A percentile compares a stretch with the other conserved stretches of the same genome.
These are phyloP conservation scores for Orthonyx spaldingii DNA, from an alignment of 2,113 vertebrate genomes.

Conservation along the genomic window DNA sequence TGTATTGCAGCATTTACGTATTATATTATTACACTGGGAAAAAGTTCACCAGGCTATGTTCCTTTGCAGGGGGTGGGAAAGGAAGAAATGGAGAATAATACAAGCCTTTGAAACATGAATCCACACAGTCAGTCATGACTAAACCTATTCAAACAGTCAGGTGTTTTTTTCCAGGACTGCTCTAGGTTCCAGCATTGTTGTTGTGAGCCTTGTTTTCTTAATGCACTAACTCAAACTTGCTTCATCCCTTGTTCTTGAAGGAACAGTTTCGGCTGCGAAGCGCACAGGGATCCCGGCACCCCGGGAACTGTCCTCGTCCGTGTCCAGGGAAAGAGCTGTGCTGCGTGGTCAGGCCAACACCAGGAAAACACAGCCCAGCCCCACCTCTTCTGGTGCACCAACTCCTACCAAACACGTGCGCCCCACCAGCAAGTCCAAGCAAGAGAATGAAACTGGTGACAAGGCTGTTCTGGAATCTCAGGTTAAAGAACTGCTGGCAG, in stretches of 20 bases:
- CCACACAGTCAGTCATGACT: not conserved
- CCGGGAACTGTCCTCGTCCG: slow-evolving; percentile 77
- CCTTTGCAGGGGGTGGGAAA: not conserved
- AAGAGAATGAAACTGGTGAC: slow-evolving; percentile 79
- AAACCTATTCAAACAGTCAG: slow-evolving; percentile 27
- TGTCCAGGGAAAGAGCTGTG: slow-evolving; percentile 80
- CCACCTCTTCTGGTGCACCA: slow-evolving; percentile 83
- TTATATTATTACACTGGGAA: not conserved
- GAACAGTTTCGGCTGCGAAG: slow-evolving; percentile 73
- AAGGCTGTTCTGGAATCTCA: slow-evolving; percentile 84
- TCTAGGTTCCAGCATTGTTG: not conserved
- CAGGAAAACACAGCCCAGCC: slow-evolving; percentile 84
- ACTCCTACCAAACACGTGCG: slow-evolving; percentile 84
- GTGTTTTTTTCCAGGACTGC: not conserved
- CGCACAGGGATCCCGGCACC: slow-evolving; percentile 92
- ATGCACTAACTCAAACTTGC: not conserved
- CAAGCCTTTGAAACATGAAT: slow-evolving; percentile 25
- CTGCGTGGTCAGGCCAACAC: slow-evolving; percentile 76
- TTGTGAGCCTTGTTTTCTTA: not conserved
- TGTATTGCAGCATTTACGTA: not conserved
- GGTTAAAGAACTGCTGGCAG: slow-evolving; percentile 90
- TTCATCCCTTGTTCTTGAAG: slow-evolving; percentile 56
- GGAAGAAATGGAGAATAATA: not conserved
- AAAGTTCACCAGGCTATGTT: not conserved
- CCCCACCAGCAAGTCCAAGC: slow-evolving; percentile 75